Evolutionary conservation across 2,113 vertebrate species (phyloP).

Genomic region (Henicopernis longicauda): DNA sequence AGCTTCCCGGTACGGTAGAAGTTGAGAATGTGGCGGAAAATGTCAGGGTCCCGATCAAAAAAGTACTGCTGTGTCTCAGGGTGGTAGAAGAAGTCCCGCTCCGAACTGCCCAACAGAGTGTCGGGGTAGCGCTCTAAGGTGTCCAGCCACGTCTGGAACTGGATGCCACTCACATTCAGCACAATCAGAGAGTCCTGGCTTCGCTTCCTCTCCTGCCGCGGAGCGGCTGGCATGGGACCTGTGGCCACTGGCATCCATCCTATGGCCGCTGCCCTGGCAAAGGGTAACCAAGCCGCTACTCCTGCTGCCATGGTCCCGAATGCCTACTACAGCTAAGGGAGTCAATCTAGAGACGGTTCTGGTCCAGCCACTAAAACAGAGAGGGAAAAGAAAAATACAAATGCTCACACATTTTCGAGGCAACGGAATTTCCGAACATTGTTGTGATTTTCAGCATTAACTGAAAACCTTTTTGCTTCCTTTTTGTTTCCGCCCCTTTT

Average conservation of each 20-base stretch:
- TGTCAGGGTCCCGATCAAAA: slow-evolving; percentile 96
- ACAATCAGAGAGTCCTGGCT: slow-evolving; percentile 84
- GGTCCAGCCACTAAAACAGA: slow-evolving; percentile 39
- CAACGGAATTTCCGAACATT: not conserved
- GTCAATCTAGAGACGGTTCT: slow-evolving; percentile 25
- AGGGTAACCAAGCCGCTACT: slow-evolving; percentile 94
- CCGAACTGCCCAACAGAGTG: slow-evolving; percentile 92
- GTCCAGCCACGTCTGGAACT: slow-evolving; percentile 94
- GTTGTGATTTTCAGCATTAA: not conserved
- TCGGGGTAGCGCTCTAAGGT: slow-evolving; percentile 94
- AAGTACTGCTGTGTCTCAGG: slow-evolving; percentile 92
- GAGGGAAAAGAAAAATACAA: slow-evolving; percentile 41
- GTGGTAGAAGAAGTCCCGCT: slow-evolving; percentile 95
- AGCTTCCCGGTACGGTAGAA: slow-evolving; percentile 95
- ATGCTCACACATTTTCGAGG: not conserved
- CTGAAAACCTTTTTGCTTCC: not conserved
- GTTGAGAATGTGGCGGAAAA: slow-evolving; percentile 95
- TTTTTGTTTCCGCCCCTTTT: not conserved
- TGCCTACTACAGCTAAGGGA: slow-evolving; percentile 24
- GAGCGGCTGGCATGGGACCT: slow-evolving; percentile 87
- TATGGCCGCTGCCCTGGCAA: slow-evolving; percentile 93
- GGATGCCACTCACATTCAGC: slow-evolving; percentile 91
- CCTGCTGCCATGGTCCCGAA: slow-evolving; percentile 87
- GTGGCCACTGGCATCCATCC: slow-evolving; percentile 98
- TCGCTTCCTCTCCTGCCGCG: slow-evolving; percentile 78